Conservation (phyloP, 2,888 invertebrate species). For the Phasia obesa region DNA sequence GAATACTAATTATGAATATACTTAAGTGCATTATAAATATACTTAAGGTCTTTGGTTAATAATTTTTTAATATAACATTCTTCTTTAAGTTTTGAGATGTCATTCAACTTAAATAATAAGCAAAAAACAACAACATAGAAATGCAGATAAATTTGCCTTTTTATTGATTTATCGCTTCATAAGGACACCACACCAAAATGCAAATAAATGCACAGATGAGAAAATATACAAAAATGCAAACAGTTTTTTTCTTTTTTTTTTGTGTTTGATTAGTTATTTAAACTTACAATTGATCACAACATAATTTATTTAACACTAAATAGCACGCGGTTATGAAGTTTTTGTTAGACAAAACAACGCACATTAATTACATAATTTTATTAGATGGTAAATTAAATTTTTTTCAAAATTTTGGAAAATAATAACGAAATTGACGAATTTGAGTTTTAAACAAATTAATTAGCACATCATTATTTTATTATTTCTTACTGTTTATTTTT, state of each 20-base stretch:
- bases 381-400: background rate
- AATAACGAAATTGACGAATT: constrained; percentile 23
- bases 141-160: constrained; percentile 33
- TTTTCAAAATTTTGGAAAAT: background rate
- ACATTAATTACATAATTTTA: background rate
- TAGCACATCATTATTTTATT: constrained; percentile 36
- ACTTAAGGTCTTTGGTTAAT: background rate
- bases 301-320: background rate
- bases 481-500: constrained; percentile 26
- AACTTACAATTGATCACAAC: background rate
- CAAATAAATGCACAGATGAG: constrained; percentile 47
- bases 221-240: constrained; percentile 37
- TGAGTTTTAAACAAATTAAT: constrained; percentile 28
- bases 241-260: background rate
- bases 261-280: background rate
- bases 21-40: too few species aligned
- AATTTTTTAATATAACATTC: constrained; percentile 10
- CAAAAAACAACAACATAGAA: background rate
- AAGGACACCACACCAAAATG: constrained; percentile 46
- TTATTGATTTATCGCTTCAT: constrained; percentile 51
- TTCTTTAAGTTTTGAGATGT: constrained; percentile 14
- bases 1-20: too few species aligned
- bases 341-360: background rate
- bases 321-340: background rate
- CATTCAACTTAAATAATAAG: too few species aligned